Evolutionary conservation across 2,113 vertebrate species (phyloP).

Genomic region (Sardina pilchardus): DNA sequence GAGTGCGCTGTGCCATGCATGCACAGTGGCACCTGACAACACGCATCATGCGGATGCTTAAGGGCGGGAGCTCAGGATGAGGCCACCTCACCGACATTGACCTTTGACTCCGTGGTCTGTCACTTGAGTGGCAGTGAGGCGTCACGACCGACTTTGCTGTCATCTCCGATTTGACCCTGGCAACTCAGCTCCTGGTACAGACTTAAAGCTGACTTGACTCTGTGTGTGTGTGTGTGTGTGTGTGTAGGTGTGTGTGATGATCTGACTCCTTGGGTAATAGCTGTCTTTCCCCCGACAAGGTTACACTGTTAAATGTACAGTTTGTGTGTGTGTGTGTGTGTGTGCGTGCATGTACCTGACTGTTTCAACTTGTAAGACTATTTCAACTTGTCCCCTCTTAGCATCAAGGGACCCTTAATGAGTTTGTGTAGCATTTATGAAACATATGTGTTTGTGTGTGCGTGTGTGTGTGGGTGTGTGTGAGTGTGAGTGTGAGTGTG

Average conservation of each 20-base stretch:
- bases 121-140: background rate
- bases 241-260: background rate
- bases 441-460: background rate
- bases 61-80: background rate
- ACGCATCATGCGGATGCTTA: background rate
- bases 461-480: background rate
- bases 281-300: too few relatives aligned
- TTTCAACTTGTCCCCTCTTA: background rate
- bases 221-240: background rate
- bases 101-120: background rate
- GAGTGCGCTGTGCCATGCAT: background rate
- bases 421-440: background rate
- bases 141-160: background rate
- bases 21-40: background rate
- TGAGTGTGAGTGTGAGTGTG: too few relatives aligned
- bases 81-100: background rate
- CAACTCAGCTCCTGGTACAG: background rate
- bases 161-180: background rate
- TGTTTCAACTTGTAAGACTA: slow-evolving; percentile 14
- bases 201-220: too few relatives aligned
- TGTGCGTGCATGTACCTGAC: background rate
- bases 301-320: background rate
- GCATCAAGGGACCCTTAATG: background rate
- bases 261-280: background rate
- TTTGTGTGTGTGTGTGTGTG: background rate